Conservation (phyloP, 2,797 vertebrate genomes). For the Myripristis jacobus region DNA sequence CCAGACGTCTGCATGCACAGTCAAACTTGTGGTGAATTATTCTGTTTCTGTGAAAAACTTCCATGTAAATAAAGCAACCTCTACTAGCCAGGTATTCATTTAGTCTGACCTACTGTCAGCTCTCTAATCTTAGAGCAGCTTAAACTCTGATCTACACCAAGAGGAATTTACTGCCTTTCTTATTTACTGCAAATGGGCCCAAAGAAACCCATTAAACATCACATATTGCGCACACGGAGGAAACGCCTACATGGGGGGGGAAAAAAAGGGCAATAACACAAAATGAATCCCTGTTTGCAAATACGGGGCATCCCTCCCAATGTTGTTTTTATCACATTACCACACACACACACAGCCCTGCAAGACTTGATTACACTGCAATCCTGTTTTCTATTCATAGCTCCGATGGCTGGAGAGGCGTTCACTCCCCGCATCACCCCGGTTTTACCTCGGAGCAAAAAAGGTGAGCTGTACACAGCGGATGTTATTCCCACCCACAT, state of each 20-base stretch:
- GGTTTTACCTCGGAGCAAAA: constrained; percentile 36
- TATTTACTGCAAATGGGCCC: constrained; percentile 40
- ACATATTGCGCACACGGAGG: constrained; percentile 38
- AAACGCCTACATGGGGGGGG: constrained; percentile 40
- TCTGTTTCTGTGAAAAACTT: no score
- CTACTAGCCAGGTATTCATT: neutral
- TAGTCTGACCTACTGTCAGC: neutral
- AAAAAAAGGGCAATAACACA: constrained; percentile 45
- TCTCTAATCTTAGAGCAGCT: neutral
- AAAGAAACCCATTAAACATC: constrained; percentile 56
- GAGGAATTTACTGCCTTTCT: constrained; percentile 10
- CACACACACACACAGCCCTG: constrained; percentile 38
- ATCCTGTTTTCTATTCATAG: constrained; percentile 65
- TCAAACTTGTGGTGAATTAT: neutral
- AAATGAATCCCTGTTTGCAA: constrained; percentile 65
- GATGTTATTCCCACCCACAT: no score
- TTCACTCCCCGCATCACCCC: constrained; percentile 36
- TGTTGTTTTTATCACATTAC: constrained; percentile 63
- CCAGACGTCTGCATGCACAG: neutral
- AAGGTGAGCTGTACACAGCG: constrained; percentile 5
- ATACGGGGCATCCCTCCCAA: constrained; percentile 42
- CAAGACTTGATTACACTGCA: constrained; percentile 63
- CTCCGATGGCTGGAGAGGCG: no score
- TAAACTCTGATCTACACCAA: constrained; percentile 14
- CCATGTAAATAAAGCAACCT: constrained; percentile 28